These are phyloP conservation scores for Diglossa cyanea DNA, from an alignment of 2,797 vertebrate species.

Conservation along the genomic window DNA sequence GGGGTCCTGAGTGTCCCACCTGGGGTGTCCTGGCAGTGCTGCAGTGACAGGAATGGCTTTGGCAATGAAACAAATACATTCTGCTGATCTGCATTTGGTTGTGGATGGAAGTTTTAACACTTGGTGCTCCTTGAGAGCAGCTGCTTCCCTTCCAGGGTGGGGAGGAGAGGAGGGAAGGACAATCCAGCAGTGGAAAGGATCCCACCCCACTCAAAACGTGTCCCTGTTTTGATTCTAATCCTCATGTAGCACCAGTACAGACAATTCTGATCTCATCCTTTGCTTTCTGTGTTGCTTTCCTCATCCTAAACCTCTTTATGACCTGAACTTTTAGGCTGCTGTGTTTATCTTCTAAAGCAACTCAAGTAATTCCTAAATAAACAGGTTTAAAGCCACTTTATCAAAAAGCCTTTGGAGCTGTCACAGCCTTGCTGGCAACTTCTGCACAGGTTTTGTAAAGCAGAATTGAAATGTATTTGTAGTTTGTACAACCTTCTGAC, in stretches of 20 bases:
- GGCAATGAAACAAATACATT: background rate
- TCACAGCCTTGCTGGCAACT: background rate
- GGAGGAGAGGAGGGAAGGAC: background rate
- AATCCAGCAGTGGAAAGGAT: background rate
- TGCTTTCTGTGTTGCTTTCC: slow-evolving; percentile 55
- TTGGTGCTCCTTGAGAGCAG: background rate
- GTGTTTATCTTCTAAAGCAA: background rate
- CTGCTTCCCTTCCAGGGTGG: background rate
- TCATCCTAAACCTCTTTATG: slow-evolving; percentile 33
- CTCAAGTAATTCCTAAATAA: background rate
- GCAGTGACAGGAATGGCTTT: background rate
- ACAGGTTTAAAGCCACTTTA: background rate
- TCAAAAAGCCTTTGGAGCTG: background rate
- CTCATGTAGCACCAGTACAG: background rate
- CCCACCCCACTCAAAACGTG: background rate
- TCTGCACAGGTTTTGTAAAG: background rate
- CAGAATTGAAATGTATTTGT: background rate
- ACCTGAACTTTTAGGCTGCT: slow-evolving; percentile 14
- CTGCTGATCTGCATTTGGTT: background rate
- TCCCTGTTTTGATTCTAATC: background rate
- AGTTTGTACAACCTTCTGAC: background rate
- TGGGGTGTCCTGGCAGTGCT: background rate
- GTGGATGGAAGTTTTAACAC: background rate
- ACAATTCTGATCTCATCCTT: background rate
- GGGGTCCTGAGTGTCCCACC: background rate